Evolutionary conservation across 2,797 vertebrate genomes (phyloP).

Genomic region (Mormyrops boulengeri): DNA sequence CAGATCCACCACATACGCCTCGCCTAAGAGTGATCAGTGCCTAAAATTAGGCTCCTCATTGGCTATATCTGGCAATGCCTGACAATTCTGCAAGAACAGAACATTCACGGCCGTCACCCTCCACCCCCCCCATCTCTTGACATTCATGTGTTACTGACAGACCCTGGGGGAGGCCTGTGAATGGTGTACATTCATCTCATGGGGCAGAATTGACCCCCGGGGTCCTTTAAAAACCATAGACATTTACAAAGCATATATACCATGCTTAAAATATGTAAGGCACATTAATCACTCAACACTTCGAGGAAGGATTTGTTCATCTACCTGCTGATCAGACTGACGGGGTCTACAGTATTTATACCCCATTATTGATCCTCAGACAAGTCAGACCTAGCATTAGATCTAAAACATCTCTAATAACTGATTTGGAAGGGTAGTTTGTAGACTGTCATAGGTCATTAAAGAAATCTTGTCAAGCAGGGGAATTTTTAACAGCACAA

Average conservation of each 20-base stretch:
- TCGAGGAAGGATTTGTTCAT: background rate
- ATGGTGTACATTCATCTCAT: background rate
- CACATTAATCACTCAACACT: background rate
- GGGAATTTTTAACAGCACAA: background rate
- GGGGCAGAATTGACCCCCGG: background rate
- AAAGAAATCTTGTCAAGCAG: background rate
- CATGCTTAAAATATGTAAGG: background rate
- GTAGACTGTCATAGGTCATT: background rate
- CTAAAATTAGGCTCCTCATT: slow-evolving; percentile 17
- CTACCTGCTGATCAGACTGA: background rate
- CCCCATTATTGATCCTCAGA: background rate
- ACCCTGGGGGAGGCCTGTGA: background rate
- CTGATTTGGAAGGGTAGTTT: background rate
- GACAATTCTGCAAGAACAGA: background rate
- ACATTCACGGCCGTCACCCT: background rate
- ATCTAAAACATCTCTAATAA: background rate
- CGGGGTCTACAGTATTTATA: background rate
- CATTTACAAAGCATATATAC: background rate
- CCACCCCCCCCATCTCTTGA: background rate
- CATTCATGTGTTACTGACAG: background rate
- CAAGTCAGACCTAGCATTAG: background rate
- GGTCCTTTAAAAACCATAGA: background rate
- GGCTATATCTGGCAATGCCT: background rate
- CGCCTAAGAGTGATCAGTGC: background rate
- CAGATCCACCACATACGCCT: background rate